phyloP scores from a whole-genome alignment of 2,113 vertebrate genomes.

The Podarcis muralis region DNA sequence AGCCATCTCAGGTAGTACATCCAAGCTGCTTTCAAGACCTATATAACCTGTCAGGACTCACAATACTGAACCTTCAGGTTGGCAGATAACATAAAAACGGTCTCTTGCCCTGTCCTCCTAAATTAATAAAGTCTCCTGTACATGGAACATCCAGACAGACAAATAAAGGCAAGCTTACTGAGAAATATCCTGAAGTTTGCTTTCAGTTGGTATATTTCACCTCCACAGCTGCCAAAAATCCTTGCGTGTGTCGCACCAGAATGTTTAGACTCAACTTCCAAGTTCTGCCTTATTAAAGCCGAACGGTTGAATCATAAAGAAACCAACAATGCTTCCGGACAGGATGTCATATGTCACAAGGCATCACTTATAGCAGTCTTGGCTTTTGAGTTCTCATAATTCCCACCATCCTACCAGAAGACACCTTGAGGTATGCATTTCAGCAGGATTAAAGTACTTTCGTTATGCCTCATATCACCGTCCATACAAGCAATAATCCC shows the following conservation, averaged over 20 bases:
- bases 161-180: not conserved
- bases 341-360: constrained; percentile 14
- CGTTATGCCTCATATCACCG: constrained; percentile 18
- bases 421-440: constrained; percentile 31
- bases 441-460: constrained; percentile 46
- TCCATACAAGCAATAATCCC: not conserved
- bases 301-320: constrained; percentile 1
- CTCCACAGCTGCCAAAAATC: not conserved
- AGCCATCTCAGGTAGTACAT: not conserved
- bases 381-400: not conserved
- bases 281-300: not conserved
- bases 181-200: not conserved
- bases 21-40: not conserved
- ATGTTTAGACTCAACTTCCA: no score
- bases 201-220: not conserved
- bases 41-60: not conserved
- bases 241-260: not conserved
- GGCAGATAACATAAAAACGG: not conserved
- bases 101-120: no score
- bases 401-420: rapidly evolving
- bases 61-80: not conserved
- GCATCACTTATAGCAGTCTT: not conserved
- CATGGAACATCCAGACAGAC: rapidly evolving
- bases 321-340: not conserved
- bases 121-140: not conserved